Conservation (phyloP, 2,113 vertebrate genomes). For the Myiagra hebetior region DNA sequence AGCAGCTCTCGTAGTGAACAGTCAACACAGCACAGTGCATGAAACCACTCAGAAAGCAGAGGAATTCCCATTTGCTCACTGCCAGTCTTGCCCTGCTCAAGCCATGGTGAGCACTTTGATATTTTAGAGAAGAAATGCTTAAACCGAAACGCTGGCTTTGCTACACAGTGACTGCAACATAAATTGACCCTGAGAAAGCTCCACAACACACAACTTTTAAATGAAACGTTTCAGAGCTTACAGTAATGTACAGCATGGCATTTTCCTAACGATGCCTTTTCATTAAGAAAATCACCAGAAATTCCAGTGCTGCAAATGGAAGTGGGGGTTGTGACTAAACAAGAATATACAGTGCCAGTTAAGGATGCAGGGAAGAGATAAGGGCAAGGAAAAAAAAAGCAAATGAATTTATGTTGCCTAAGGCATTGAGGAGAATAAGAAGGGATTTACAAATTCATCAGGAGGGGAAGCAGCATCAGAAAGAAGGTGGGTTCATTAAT, state of each 20-base stretch:
- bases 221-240: not conserved
- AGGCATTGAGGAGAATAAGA: slow-evolving; percentile 52
- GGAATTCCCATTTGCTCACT: not conserved
- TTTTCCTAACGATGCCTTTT: not conserved
- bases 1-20: not conserved
- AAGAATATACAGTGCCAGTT: not conserved
- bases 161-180: not conserved
- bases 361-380: slow-evolving; percentile 42
- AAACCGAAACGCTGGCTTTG: not conserved
- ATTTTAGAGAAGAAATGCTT: not conserved
- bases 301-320: not conserved
- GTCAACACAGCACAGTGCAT: not conserved
- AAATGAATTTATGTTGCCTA: slow-evolving; percentile 41
- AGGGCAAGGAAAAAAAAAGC: not conserved
- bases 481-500: slow-evolving; percentile 61
- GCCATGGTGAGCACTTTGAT: not conserved
- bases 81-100: not conserved
- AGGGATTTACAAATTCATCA: slow-evolving; percentile 63
- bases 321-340: not conserved
- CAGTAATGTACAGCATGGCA: not conserved
- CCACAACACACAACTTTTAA: not conserved
- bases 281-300: slow-evolving; percentile 7
- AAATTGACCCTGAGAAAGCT: not conserved
- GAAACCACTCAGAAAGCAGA: not conserved
- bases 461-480: not conserved